Evolutionary conservation across 2,797 vertebrate species (phyloP).

Genomic region (Pterois miles): DNA sequence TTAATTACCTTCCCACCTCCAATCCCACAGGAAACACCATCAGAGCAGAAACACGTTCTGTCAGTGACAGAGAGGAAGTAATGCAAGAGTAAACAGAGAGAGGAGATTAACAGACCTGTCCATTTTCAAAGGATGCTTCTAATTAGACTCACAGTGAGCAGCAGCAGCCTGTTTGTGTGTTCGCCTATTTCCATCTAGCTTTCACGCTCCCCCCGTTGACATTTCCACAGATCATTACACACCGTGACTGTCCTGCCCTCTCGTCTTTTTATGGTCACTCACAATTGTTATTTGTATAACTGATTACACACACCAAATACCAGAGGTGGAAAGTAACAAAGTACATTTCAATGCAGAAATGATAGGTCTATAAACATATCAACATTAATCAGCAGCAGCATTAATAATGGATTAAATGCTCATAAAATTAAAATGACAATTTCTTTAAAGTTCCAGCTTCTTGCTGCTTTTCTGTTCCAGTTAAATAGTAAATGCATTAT

Average conservation of each 20-base stretch:
- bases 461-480: neutral
- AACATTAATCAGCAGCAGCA: neutral
- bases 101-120: neutral
- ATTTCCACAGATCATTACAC: constrained; percentile 51
- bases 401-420: neutral
- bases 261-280: neutral
- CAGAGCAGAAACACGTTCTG: neutral
- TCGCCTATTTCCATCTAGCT: neutral
- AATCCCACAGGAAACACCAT: neutral
- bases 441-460: neutral
- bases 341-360: neutral
- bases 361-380: neutral
- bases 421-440: neutral
- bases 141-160: constrained; percentile 12
- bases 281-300: constrained; percentile 8
- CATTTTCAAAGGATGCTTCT: neutral
- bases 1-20: constrained; percentile 38
- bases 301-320: constrained; percentile 42
- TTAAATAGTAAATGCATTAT: neutral
- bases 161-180: neutral
- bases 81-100: neutral
- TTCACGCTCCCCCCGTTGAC: constrained; percentile 12
- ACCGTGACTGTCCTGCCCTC: neutral
- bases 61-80: constrained; percentile 1
- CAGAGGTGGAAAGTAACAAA: neutral